phyloP scores from a whole-genome alignment of 1,140 invertebrate species.

The Drosophila ohnishii region DNA sequence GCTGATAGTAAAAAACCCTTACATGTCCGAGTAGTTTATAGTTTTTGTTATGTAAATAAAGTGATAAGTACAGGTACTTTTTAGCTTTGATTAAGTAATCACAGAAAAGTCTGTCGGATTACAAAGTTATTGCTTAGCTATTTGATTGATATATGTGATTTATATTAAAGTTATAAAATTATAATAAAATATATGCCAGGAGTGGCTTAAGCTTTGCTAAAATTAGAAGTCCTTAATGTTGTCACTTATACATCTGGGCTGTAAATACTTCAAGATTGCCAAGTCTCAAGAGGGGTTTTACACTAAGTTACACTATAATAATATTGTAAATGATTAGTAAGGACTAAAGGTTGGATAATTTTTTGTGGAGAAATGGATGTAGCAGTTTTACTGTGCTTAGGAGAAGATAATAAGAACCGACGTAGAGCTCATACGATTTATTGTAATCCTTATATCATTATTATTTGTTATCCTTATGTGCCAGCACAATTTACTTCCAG shows the following conservation, averaged over 20 bases:
- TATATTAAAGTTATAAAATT: neutral
- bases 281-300: neutral
- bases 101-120: neutral
- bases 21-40: neutral
- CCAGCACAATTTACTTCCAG: neutral
- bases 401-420: too few species aligned
- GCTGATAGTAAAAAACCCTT: slow-evolving; percentile 15
- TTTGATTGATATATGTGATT: neutral
- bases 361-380: neutral
- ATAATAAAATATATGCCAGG: neutral
- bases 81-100: neutral
- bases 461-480: neutral
- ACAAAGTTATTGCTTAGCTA: neutral
- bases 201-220: neutral
- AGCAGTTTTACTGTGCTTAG: neutral
- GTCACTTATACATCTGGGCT: neutral
- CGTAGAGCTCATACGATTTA: neutral
- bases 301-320: neutral
- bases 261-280: neutral
- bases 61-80: neutral
- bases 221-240: neutral
- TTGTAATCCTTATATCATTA: neutral
- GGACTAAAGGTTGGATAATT: neutral
- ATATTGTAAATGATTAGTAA: neutral
- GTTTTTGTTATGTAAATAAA: slow-evolving; percentile 8